phyloP scores from a whole-genome alignment of 2,113 vertebrate genomes.

The Leucopternis melanops region DNA sequence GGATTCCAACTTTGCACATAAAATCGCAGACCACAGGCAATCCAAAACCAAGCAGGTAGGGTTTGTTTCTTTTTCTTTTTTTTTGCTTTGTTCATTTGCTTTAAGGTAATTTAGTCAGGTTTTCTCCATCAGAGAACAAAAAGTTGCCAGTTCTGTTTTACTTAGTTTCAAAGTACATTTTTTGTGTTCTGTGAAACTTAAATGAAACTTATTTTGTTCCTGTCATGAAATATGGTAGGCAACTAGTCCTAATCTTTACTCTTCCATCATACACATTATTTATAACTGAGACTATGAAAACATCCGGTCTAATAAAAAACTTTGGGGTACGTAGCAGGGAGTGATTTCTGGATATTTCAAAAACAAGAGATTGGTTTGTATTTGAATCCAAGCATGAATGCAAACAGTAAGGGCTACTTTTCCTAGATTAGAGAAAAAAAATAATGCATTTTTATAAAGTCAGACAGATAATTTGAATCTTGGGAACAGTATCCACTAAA shows the following conservation, averaged over 20 bases:
- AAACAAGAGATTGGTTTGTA: neutral
- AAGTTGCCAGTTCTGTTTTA: neutral
- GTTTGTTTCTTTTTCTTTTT: neutral
- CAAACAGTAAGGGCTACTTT: neutral
- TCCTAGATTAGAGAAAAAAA: neutral
- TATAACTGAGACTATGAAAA: neutral
- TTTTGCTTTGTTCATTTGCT: neutral
- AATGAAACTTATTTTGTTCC: neutral
- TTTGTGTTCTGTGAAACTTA: neutral
- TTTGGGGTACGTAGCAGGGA: neutral
- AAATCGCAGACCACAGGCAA: neutral
- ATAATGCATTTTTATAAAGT: neutral
- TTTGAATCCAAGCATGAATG: neutral
- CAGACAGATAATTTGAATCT: neutral
- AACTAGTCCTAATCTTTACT: neutral
- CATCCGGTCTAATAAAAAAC: neutral
- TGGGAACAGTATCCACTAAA: neutral
- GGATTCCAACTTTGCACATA: neutral
- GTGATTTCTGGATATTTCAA: neutral
- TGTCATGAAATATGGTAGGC: neutral
- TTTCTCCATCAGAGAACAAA: neutral
- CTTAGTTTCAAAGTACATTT: neutral
- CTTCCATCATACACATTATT: neutral
- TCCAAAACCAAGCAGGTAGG: neutral
- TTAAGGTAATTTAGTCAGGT: neutral